These are phyloP conservation scores for Drosophila borborema DNA, from an alignment of 2,888 invertebrate genomes.

Conservation along the genomic window DNA sequence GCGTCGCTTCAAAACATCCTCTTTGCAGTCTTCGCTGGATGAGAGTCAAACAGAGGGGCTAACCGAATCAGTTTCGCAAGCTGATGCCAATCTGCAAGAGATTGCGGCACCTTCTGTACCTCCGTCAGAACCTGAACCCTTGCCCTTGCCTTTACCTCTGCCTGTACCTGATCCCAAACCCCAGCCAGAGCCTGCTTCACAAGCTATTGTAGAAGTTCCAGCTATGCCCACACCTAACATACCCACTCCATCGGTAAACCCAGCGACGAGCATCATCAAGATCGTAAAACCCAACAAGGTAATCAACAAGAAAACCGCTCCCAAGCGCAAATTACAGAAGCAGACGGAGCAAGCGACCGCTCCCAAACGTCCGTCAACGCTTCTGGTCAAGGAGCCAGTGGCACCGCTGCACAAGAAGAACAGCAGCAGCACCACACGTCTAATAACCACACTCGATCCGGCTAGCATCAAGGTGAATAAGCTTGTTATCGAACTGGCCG, in stretches of 20 bases:
- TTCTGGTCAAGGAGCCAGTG: conserved; percentile 56
- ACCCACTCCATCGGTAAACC: background rate
- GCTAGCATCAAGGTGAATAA: conserved; percentile 74
- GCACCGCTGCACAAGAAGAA: conserved; percentile 33
- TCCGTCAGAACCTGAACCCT: background rate
- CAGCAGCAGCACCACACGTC: conserved; percentile 56
- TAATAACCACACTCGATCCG: conserved; percentile 77
- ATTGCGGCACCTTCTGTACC: background rate
- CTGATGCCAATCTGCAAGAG: too few relatives aligned
- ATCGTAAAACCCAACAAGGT: conserved; percentile 84
- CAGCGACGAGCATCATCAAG: conserved; percentile 59
- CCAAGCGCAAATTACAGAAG: conserved; percentile 62
- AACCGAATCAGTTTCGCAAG: background rate
- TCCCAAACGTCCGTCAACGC: conserved; percentile 52
- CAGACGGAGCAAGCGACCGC: conserved; percentile 8
- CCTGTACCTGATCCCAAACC: background rate
- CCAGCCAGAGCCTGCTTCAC: conserved; percentile 1
- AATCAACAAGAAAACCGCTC: conserved; percentile 74
- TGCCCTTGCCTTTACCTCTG: background rate
- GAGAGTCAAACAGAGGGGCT: background rate
- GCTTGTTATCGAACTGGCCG: conserved; percentile 77
- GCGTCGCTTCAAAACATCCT: conserved; percentile 70
- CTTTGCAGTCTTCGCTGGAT: conserved; percentile 5
- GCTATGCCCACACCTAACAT: background rate
- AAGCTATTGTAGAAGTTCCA: background rate